These are phyloP conservation scores for Antheraea assamensis DNA, from an alignment of 2,888 invertebrate species.

Conservation along the genomic window DNA sequence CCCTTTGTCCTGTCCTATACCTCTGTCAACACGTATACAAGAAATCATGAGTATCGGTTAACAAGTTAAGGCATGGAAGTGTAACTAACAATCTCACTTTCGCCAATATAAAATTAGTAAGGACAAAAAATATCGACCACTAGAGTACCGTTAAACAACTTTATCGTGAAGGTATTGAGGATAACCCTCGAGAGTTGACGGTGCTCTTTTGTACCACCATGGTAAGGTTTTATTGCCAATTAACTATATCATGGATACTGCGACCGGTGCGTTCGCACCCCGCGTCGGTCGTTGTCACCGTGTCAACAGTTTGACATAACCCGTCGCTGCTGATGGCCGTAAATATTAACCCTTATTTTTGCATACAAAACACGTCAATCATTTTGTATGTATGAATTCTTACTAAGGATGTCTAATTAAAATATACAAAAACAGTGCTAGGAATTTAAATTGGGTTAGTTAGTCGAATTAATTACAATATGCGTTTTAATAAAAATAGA, in stretches of 20 bases:
- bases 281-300: constrained; percentile 59
- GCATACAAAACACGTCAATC: background rate
- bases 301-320: constrained; percentile 52
- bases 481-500: background rate
- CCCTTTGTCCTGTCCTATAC: too few relatives aligned
- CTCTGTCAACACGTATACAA: too few relatives aligned
- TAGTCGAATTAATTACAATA: background rate
- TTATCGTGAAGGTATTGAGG: constrained; percentile 34
- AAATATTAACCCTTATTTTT: background rate
- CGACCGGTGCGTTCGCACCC: constrained; percentile 34
- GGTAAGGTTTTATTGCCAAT: constrained; percentile 47
- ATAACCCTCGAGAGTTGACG: constrained; percentile 35
- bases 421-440: background rate
- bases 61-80: too few relatives aligned
- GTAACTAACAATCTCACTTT: too few relatives aligned
- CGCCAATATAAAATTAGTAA: too few relatives aligned
- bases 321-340: constrained; percentile 24
- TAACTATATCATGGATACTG: constrained; percentile 56
- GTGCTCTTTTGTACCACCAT: constrained; percentile 37
- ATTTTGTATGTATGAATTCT: background rate
- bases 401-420: background rate
- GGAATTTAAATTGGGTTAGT: background rate
- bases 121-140: background rate
- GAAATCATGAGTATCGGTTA: too few relatives aligned
- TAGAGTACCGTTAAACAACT: constrained; percentile 29